Evolutionary conservation across 2,888 invertebrate genomes (phyloP).

Genomic region (Coenonympha glycerion): DNA sequence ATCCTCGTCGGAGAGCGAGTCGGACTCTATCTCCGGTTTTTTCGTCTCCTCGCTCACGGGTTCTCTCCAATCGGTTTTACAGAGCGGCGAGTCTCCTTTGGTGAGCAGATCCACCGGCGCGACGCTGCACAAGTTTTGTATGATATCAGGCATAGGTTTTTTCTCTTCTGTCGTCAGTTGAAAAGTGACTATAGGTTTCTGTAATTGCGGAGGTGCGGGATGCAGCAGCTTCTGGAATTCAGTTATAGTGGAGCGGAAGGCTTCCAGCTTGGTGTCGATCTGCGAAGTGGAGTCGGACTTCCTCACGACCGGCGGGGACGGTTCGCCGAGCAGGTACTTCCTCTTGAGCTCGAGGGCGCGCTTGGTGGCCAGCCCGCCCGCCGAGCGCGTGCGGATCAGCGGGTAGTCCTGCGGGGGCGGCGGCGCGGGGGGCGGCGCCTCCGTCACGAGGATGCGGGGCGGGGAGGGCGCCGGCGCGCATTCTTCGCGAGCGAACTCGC

Average conservation of each 20-base stretch:
- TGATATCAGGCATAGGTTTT: conserved; percentile 78
- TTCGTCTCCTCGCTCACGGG: conserved; percentile 57
- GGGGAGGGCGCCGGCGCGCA: conserved; percentile 81
- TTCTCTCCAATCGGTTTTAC: conserved; percentile 62
- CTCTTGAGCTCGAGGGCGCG: conserved; percentile 90
- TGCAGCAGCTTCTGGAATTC: conserved; percentile 91
- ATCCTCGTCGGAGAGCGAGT: conserved; percentile 69
- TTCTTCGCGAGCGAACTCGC: conserved; percentile 91
- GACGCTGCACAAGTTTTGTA: conserved; percentile 61
- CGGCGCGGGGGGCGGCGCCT: conserved; percentile 82
- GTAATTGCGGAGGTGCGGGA: conserved; percentile 78
- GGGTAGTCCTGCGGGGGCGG: conserved; percentile 80
- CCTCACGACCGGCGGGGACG: conserved; percentile 81
- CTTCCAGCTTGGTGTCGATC: conserved; percentile 88
- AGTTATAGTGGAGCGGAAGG: conserved; percentile 88
- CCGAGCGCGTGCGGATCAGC: conserved; percentile 88
- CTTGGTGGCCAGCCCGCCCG: conserved; percentile 91
- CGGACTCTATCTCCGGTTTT: conserved; percentile 67
- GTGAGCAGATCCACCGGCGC: conserved; percentile 62
- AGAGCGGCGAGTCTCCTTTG: conserved; percentile 49
- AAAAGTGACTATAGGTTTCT: conserved; percentile 46
- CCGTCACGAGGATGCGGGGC: conserved; percentile 85
- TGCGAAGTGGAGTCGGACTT: conserved; percentile 90
- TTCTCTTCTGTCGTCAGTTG: conserved; percentile 54
- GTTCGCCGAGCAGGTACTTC: conserved; percentile 86